Percentiles rank a stretch among this genome's conserved stretches.
These are phyloP conservation scores for Ceratina calcarata DNA, from an alignment of 1,140 invertebrate species.

Conservation along the genomic window DNA sequence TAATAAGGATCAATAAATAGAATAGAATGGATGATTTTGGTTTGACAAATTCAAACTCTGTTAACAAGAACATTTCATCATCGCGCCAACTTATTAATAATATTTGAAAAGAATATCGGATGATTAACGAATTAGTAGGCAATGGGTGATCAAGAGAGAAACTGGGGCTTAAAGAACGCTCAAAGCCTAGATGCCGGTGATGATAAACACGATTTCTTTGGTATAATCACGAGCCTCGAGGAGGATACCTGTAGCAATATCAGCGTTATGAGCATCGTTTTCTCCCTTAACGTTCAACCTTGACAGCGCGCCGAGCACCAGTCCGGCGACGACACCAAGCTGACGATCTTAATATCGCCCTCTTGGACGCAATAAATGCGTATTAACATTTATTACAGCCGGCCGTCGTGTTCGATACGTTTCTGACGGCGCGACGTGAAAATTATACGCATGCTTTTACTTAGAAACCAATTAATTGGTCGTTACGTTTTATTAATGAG, in stretches of 20 bases:
- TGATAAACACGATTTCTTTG: conserved; percentile 26
- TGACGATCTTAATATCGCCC: conserved; percentile 37
- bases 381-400: conserved; percentile 34
- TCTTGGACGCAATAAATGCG: conserved; percentile 42
- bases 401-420: neutral
- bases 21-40: too few species aligned
- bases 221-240: conserved; percentile 1
- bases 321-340: conserved; percentile 8
- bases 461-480: neutral
- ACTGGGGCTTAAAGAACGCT: neutral
- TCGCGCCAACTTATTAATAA: neutral
- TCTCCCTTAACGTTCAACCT: conserved; percentile 27
- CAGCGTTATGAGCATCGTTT: conserved; percentile 44
- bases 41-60: too few species aligned
- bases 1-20: too few species aligned
- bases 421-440: neutral
- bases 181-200: neutral
- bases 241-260: conserved; percentile 32
- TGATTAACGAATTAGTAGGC: conserved; percentile 4
- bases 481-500: conserved; percentile 15
- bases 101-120: neutral
- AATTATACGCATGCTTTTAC: neutral
- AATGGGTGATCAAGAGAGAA: neutral
- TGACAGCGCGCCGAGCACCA: conserved; percentile 1
- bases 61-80: too few species aligned